A percentile compares a stretch with the other conserved stretches of the same genome.
phyloP scores from a whole-genome alignment of 1,140 invertebrate genomes.

The Magallana ariakensis region DNA sequence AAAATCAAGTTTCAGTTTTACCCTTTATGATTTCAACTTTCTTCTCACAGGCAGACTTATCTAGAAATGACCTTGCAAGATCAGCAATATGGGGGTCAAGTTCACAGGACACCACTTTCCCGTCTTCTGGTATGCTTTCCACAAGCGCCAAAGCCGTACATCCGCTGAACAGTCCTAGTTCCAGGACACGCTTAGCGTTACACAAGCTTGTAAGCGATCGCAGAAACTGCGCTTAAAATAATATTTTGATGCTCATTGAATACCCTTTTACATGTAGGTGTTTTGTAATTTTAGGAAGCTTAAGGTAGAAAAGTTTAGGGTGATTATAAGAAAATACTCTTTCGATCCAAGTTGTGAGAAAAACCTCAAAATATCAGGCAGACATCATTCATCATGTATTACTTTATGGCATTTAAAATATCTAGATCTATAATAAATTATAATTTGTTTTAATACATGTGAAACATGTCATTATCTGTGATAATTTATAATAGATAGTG shows the following conservation, averaged over 20 bases:
- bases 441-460: too few species aligned
- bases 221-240: constrained; percentile 38
- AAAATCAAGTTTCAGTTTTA: neutral
- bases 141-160: constrained; percentile 58
- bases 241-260: neutral
- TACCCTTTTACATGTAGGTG: too few species aligned
- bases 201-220: constrained; percentile 48
- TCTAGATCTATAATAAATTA: too few species aligned
- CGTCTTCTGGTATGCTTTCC: constrained; percentile 60
- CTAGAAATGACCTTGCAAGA: constrained; percentile 43
- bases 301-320: too few species aligned
- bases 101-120: constrained; percentile 57
- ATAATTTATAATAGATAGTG: too few species aligned
- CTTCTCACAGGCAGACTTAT: constrained; percentile 56
- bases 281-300: too few species aligned
- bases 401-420: too few species aligned
- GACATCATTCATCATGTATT: too few species aligned
- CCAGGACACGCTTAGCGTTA: constrained; percentile 54
- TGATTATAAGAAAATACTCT: too few species aligned
- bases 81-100: constrained; percentile 49
- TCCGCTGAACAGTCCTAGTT: constrained; percentile 61
- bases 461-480: too few species aligned
- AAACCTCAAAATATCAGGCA: too few species aligned
- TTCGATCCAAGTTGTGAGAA: too few species aligned
- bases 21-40: constrained; percentile 52